Evolutionary conservation across 1,140 invertebrate genomes (phyloP), one percentile per base, ranked within the genome.

Genomic region (Atta colombica): DNA sequence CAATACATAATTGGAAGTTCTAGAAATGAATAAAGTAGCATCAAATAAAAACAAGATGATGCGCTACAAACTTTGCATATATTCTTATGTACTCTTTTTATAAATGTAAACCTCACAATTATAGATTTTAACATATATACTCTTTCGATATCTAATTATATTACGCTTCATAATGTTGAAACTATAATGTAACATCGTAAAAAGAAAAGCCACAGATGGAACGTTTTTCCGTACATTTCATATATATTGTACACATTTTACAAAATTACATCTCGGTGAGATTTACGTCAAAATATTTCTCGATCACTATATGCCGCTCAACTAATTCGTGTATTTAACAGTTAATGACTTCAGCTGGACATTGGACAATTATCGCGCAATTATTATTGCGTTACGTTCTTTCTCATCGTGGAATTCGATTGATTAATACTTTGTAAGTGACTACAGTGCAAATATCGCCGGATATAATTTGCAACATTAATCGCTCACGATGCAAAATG

Each of bases 211-310:
- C 10, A 39, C 35, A 21, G 14, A 5, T 6, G 21, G 12, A 45
- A n/a, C 7, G 6, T 75, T 58, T 28, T 68, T 39, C 10, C 12
- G 21, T 63, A 78, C 25, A 60, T 61, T 89, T 91, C 39, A 45
- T 45, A 45, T 45, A 45, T 91, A 91, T 91, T 90, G 61, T 90
- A 91, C 69, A 85, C 65, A 85, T 85, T 77, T 87, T 87, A 87
- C 75, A 91, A 91, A 90, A 90, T 88, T 87, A 89, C 75, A 91
- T 85, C 25, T 84, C 66, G 25, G 58, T 87, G 58, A 82, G 81
- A 77, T 90, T 77, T 90, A 72, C 88, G 68, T 87, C 69, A 61
- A 90, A 60, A 71, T 77, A 75, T 53, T 74, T 78, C 51, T 77
- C 66, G 14, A 53, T n/a, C 39, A 63, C 21, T 61, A 45, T 18